Conservation (phyloP, 2,113 vertebrate species). For the Chaetura pelagica region DNA sequence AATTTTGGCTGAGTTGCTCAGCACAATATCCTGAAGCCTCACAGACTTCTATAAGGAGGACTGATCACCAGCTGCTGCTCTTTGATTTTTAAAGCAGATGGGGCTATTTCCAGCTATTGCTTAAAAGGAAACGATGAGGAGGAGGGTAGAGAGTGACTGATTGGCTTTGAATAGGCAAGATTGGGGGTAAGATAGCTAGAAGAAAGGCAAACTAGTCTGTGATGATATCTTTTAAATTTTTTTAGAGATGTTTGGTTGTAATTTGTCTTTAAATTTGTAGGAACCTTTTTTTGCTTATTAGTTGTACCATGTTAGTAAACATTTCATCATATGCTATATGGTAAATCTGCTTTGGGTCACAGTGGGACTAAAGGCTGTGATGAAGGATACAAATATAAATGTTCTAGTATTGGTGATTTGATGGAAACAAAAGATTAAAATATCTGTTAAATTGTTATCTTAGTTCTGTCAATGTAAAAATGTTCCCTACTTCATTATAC, state of each 20-base stretch:
- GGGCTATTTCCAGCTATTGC: conserved; percentile 22
- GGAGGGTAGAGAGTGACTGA: not conserved
- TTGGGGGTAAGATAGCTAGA: not conserved
- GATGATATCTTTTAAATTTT: not conserved
- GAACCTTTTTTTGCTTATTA: rapidly evolving
- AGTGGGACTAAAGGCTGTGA: not conserved
- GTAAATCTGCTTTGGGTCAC: not conserved
- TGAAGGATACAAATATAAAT: not conserved
- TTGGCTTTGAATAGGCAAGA: not conserved
- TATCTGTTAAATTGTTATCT: not conserved
- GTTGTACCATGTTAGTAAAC: not conserved
- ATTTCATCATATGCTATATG: not conserved
- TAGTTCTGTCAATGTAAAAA: not conserved
- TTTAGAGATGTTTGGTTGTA: rapidly evolving
- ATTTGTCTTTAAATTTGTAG: not conserved
- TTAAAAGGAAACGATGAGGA: conserved; percentile 12
- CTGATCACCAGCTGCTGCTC: conserved; percentile 50
- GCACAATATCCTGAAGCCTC: not conserved
- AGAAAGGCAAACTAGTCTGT: not conserved
- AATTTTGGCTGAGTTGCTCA: conserved; percentile 33
- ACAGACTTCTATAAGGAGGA: not conserved
- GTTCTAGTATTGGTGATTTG: not conserved
- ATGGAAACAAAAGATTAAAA: not conserved
- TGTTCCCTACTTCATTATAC: not conserved
- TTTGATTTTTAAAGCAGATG: conserved; percentile 54